These are phyloP conservation scores for Rhopalosiphum maidis DNA, from an alignment of 1,140 invertebrate genomes.

Conservation along the genomic window DNA sequence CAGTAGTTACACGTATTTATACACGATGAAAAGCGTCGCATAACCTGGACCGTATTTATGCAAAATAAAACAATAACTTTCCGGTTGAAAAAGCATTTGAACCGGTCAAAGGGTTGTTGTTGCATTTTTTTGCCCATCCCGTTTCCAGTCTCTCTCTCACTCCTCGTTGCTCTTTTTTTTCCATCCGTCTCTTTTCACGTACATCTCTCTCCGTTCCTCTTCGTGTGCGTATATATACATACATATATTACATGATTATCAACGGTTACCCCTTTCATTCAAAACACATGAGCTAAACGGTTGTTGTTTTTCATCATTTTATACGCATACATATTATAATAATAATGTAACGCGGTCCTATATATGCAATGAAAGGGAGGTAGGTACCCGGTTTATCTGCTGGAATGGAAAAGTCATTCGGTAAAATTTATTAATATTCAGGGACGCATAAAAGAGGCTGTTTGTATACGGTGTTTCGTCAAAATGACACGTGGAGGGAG, in stretches of 20 bases:
- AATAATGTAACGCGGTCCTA: conserved; percentile 32
- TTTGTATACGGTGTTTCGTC: conserved; percentile 41
- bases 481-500: conserved; percentile 14
- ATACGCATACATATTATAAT: neutral
- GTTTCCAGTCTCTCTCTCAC: neutral
- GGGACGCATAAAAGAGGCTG: conserved; percentile 44
- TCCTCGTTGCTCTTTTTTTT: conserved; percentile 3
- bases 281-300: conserved; percentile 52
- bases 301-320: conserved; percentile 56
- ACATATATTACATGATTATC: conserved; percentile 39
- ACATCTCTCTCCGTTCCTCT: neutral
- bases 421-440: conserved; percentile 53
- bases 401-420: conserved; percentile 52
- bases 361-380: conserved; percentile 31
- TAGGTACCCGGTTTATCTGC: conserved; percentile 49
- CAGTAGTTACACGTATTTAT: conserved; percentile 53
- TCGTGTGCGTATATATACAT: neutral
- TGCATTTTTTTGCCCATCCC: neutral
- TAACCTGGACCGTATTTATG: conserved; percentile 57
- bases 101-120: conserved; percentile 56
- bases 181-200: neutral
- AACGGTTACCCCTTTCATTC: conserved; percentile 48
- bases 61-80: conserved; percentile 58
- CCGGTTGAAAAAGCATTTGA: conserved; percentile 53
- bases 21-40: conserved; percentile 53